Evolutionary conservation across 2,888 invertebrate genomes (phyloP), one percentile per base, ranked within the genome.

Genomic region (Busseola fusca): DNA sequence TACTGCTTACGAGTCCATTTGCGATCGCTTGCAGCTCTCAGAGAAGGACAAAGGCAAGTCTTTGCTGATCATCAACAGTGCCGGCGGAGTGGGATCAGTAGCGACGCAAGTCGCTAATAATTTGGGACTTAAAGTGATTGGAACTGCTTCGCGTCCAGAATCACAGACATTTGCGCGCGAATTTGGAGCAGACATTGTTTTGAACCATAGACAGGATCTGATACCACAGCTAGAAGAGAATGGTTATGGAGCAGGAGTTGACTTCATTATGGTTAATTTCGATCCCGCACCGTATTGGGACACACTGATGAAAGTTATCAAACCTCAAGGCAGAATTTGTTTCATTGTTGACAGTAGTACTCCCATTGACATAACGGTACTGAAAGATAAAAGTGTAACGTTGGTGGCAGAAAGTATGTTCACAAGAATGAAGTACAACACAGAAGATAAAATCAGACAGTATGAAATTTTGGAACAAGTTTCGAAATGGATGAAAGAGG

Each of bases 251-350:
- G 86, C 84, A 40, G 94, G 93, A 52, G 93, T 95, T 3, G 93
- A 95, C 76, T 93, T 86, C 57, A 93, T 95, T 62, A 76, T 95
- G 12, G 92, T 94, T 0, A 94, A 93, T 74, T 94, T 91, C 76
- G 95, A 95, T 74, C 95, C 95, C 18, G 93, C 87, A 52, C 93
- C 93, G 1, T 95, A 95, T 60, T 95, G 95, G 95, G 87, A 93
- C 48, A 92, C 91, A 1, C 62, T 95, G 65, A 92, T 91, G 88
- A 87, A 89, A 77, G 90, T 85, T 18, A 92, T 93, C 12, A 95
- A 93, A 72, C 91, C 95, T 14, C 93, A 94, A 80, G 95, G 95
- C 3, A 92, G 83, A 76, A 95, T 95, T 40, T 94, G 95, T 78
- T 80, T 93, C 45, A 86, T 95, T 63, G 95, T 94, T 0, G 94